Conservation (phyloP, 2,797 vertebrate species). For the Thaleichthys pacificus region DNA sequence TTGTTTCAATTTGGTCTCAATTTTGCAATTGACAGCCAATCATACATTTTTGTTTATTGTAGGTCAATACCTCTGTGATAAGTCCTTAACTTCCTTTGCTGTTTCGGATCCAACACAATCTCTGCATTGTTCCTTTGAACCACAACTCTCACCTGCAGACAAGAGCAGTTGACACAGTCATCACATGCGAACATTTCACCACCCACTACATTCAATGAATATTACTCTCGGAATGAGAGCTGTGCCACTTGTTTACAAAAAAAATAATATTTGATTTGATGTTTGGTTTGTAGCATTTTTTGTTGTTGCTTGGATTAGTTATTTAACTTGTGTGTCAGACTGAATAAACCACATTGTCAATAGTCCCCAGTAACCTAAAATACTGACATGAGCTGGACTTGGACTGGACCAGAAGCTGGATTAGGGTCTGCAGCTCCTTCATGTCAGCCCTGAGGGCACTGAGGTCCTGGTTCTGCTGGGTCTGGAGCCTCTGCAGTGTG, state of each 20-base stretch:
- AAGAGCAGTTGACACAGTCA: not conserved
- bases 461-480: slow-evolving; percentile 46
- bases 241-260: too few relatives aligned
- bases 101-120: too few relatives aligned
- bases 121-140: not conserved
- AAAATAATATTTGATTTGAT: too few relatives aligned
- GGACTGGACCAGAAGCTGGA: slow-evolving; percentile 39
- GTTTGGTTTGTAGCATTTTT: not conserved
- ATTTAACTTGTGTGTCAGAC: not conserved
- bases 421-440: slow-evolving; percentile 45
- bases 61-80: not conserved
- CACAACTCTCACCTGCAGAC: slow-evolving; percentile 1
- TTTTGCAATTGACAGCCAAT: too few relatives aligned
- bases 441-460: slow-evolving; percentile 41
- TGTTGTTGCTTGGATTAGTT: not conserved
- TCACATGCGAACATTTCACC: not conserved
- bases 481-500: slow-evolving; percentile 37
- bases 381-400: slow-evolving; percentile 26
- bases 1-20: too few relatives aligned
- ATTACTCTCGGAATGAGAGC: too few relatives aligned
- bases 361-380: too few relatives aligned
- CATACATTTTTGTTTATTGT: not conserved
- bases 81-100: not conserved
- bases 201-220: too few relatives aligned
- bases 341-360: too few relatives aligned